Base-by-base conservation (phyloP, 2,113 vertebrate species). In the Cyanoramphus novaezelandiae region DNA sequence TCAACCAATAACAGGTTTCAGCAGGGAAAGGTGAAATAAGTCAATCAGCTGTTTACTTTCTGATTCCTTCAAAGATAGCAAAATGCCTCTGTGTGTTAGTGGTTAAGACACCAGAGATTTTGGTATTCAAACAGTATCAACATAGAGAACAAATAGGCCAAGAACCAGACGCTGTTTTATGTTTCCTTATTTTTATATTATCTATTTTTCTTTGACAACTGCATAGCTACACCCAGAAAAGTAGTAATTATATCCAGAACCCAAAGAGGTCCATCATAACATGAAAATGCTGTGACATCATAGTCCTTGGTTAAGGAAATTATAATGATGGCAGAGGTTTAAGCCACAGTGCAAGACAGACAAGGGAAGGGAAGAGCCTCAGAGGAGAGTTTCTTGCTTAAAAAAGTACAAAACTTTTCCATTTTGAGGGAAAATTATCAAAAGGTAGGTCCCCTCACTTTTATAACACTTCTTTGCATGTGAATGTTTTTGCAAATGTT, bases 201-300 rank as follows among this genome's bases (percentile, higher is more conserved):
- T 44, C 64, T 82, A 24, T 62, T 92, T 93, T 88, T 86, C 88
- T 86, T 82, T 86, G 27, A 90, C 80, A 88, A 71, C 65, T 86
- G n/a, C 62, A 35, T 83, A 67, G 55, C 50, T 94, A 71, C 50
- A 65, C 52, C 57, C 80, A 87, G 88, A 92, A 92, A 94, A 88
- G 72, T 71, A 91, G 68, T 68, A 90, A 95, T 94, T 96, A 95
- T 70, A 92, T 46, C 62, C 69, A 92, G 62, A 91, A 92, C 63
- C 28, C 65, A 84, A 81, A 95, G 88, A 95, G 5, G 47, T 92
- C 90, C 88, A 88, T 95, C 90, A 95, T 92, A 93, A 86, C 93
- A 92, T 91, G 95, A 93, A 96, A 94, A 95, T 96, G 76, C 84
- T 96, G 82, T 96, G 90, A 96, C 95, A 93, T 93, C 93, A 92